Evolutionary conservation across 2,113 vertebrate species (phyloP).

Genomic region (Heterochromis multidens): DNA sequence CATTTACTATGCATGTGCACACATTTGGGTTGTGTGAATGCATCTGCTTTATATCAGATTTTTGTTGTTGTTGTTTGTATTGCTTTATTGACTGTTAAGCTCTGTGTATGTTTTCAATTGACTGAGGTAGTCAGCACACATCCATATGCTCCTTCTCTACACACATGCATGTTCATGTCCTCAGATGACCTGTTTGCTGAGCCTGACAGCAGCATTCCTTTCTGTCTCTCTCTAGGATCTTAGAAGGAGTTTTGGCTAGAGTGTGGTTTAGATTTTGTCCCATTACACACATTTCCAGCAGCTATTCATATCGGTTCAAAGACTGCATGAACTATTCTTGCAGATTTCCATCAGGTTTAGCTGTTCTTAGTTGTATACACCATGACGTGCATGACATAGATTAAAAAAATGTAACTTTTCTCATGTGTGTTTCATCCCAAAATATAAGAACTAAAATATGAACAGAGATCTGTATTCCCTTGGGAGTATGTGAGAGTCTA

Average conservation of each 20-base stretch:
- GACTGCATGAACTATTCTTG: not conserved
- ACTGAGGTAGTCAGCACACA: constrained; percentile 37
- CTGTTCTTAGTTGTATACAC: not conserved
- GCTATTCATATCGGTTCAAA: not conserved
- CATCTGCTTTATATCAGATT: constrained; percentile 28
- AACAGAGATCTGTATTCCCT: constrained; percentile 26
- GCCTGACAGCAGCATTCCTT: constrained; percentile 29
- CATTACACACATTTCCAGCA: constrained; percentile 14
- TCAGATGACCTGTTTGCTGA: constrained; percentile 18
- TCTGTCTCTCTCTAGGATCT: constrained; percentile 24
- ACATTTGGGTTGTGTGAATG: constrained; percentile 12
- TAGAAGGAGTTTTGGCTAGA: constrained; percentile 2
- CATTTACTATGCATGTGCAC: not conserved
- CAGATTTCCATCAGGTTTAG: not conserved
- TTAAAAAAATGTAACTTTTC: not conserved
- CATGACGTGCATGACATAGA: not conserved
- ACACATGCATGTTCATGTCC: constrained; percentile 34
- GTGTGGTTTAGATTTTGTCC: constrained; percentile 34
- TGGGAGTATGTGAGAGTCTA: constrained; percentile 3
- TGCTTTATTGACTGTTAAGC: constrained; percentile 39
- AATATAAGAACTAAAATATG: constrained; percentile 14
- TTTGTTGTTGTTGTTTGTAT: constrained; percentile 22
- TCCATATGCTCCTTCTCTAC: constrained; percentile 1
- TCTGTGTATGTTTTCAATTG: constrained; percentile 39
- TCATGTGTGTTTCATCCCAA: not conserved